Evolutionary conservation across 2,797 vertebrate genomes (phyloP), one percentile per base, ranked within the genome.

Genomic region (Macrochelys suwanniensis): DNA sequence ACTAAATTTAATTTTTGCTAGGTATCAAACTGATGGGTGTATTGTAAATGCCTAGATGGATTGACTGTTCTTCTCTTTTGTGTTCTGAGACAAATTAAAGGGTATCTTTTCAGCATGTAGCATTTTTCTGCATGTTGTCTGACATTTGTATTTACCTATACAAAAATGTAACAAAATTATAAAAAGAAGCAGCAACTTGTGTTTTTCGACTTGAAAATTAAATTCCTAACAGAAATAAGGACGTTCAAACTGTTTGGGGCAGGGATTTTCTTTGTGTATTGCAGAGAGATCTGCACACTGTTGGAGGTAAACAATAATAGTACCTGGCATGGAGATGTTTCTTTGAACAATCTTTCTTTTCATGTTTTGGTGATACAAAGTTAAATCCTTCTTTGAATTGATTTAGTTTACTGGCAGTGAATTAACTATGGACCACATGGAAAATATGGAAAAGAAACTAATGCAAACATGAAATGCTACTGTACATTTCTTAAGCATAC

Each of bases 31-130:
- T 6, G 56, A 87, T 68, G 10, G 53, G 86, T 49, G 42, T 61
- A 92, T 82, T 82, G 79, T 51, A 11, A 81, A 95, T 81, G 23
- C 57, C 78, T 84, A 2, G 11, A 33, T 61, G 53, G 71, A 93
- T 56, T 71, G 78, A 91, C 54, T 26, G 93, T 96, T 85, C 78
- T 89, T 93, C 83, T 45, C 5, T 50, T 92, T 95, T 94, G 83
- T 54, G 12, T 85, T 79, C 50, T 13, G 33, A 94, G 74, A 1
- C 0, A 80, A 90, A 88, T 79, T 81, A 50, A 85, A 93, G 5
- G 17, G 45, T 4, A 76, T 1, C 79, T 88, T 37, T 87, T 88
- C 11, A 92, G 80, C 5, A 85, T 7, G 13, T 4, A 0, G 0
- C 12, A 2, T 79, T 85, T 86, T 93, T 83, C 4, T 87, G 78